phyloP scores from a whole-genome alignment of 2,113 vertebrate genomes.

The Mellivora capensis region DNA sequence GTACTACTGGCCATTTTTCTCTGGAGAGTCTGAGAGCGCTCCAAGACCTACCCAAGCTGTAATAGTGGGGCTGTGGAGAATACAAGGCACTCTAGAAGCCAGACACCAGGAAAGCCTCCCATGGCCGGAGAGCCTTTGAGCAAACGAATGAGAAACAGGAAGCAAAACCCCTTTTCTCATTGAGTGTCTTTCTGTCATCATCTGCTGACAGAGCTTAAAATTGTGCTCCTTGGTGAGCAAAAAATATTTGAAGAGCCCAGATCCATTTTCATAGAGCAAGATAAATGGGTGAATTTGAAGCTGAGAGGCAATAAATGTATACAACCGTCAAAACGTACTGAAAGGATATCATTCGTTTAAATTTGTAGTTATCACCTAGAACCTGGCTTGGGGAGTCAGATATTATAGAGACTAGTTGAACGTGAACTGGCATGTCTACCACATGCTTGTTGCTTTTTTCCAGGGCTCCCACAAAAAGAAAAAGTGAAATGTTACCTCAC shows the following conservation, averaged over 20 bases:
- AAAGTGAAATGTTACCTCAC: not conserved
- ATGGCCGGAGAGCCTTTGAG: not conserved
- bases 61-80: not conserved
- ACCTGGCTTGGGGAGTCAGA: not conserved
- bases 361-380: not conserved
- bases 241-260: not conserved
- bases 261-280: not conserved
- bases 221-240: not conserved
- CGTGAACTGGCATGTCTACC: not conserved
- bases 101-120: not conserved
- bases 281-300: not conserved
- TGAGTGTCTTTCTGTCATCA: not conserved
- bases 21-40: not conserved
- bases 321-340: not conserved
- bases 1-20: too few species aligned
- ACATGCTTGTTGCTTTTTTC: not conserved
- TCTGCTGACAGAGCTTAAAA: not conserved
- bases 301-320: not conserved
- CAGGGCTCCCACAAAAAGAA: not conserved
- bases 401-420: not conserved
- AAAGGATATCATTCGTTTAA: not conserved
- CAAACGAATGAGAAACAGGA: not conserved
- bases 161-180: not conserved
- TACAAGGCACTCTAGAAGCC: not conserved
- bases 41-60: not conserved